Evolutionary conservation across 1,140 invertebrate genomes (phyloP).

Genomic region (Caenorhabditis brenneri): DNA sequence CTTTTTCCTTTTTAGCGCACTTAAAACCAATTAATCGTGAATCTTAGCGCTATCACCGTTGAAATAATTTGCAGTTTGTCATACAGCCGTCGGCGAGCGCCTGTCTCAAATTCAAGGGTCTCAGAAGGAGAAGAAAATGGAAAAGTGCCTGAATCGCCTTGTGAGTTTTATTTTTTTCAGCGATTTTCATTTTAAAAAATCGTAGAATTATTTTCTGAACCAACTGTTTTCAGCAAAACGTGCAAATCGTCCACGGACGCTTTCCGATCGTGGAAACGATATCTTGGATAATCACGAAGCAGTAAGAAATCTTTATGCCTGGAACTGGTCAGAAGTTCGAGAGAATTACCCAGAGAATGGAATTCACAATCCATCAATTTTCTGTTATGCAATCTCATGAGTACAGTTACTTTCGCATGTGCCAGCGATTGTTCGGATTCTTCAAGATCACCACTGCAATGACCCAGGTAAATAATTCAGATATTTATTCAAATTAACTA

Average conservation of each 20-base stretch:
- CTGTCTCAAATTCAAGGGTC: background rate
- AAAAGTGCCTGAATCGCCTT: background rate
- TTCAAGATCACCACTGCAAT: background rate
- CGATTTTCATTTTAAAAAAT: background rate
- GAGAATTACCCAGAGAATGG: conserved; percentile 29
- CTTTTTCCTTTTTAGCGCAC: too few relatives aligned
- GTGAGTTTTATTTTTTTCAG: background rate
- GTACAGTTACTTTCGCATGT: conserved; percentile 23
- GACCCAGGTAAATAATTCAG: background rate
- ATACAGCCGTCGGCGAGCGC: background rate
- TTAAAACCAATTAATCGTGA: too few relatives aligned
- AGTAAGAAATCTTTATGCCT: conserved; percentile 5
- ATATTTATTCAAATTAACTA: background rate
- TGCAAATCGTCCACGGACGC: background rate
- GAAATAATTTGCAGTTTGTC: too few relatives aligned
- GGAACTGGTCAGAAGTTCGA: background rate
- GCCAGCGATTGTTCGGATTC: background rate
- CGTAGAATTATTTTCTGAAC: background rate
- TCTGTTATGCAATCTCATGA: conserved; percentile 10
- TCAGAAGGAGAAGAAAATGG: background rate
- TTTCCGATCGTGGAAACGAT: background rate
- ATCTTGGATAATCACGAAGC: conserved; percentile 19
- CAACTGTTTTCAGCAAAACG: background rate
- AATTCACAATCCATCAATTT: background rate
- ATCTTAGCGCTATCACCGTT: too few relatives aligned